Percentiles rank a stretch among this genome's conserved stretches.
Conservation (phyloP, 2,888 invertebrate genomes). For the Dusona sp. region DNA sequence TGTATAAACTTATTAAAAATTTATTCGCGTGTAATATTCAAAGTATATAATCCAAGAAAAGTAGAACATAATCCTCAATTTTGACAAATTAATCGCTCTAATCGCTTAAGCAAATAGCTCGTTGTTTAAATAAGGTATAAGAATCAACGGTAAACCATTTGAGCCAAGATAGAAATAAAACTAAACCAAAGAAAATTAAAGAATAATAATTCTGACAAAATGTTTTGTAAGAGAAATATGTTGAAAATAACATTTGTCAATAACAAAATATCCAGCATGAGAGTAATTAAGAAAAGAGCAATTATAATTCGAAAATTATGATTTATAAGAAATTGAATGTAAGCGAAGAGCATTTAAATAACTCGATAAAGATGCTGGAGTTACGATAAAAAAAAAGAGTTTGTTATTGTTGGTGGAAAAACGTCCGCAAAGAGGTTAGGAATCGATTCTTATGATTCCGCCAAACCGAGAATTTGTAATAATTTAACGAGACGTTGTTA, state of each 20-base stretch:
- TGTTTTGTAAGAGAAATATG: background rate
- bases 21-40: background rate
- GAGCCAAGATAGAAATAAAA: background rate
- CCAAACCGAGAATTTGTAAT: background rate
- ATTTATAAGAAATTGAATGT: background rate
- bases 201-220: background rate
- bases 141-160: background rate
- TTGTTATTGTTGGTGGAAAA: constrained; percentile 58
- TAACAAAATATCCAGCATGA: background rate
- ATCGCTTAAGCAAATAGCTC: background rate
- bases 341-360: background rate
- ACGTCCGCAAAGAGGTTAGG: constrained; percentile 74
- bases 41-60: background rate
- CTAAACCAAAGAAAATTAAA: background rate
- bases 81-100: background rate
- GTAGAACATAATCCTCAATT: background rate
- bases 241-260: background rate
- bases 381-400: constrained; percentile 7
- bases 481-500: background rate
- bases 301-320: background rate
- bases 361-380: background rate
- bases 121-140: background rate
- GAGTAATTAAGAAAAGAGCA: background rate
- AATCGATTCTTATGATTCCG: constrained; percentile 4
- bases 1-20: background rate